Evolutionary conservation across 2,113 vertebrate genomes (phyloP).

Genomic region (Corythoichthys intestinalis): DNA sequence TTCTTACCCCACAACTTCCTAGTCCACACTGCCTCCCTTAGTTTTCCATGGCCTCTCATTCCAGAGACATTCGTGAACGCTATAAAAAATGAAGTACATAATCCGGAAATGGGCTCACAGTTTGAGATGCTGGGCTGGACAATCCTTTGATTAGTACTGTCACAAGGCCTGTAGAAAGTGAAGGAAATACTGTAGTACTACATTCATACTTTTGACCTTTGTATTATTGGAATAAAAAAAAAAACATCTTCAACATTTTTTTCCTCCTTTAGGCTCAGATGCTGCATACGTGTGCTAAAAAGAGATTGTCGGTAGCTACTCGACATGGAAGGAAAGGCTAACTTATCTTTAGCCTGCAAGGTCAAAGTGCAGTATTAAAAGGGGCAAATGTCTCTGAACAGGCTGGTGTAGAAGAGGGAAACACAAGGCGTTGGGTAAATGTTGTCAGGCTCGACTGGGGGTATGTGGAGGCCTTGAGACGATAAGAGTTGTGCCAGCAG

Average conservation of each 20-base stretch:
- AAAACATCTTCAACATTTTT: constrained; percentile 1
- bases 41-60: constrained; percentile 70
- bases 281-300: constrained; percentile 7
- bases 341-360: constrained; percentile 52
- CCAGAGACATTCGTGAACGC: constrained; percentile 51
- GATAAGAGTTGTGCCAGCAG: constrained; percentile 41
- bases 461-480: constrained; percentile 18
- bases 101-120: constrained; percentile 69
- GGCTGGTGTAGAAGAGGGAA: constrained; percentile 11
- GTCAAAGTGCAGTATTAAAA: constrained; percentile 51
- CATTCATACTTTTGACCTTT: constrained; percentile 15
- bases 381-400: constrained; percentile 34
- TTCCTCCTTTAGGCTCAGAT: constrained; percentile 7
- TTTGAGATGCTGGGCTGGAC: constrained; percentile 66
- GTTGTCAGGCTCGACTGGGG: constrained; percentile 27
- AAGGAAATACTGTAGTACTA: constrained; percentile 19
- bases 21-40: constrained; percentile 60
- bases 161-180: constrained; percentile 39
- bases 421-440: constrained; percentile 33
- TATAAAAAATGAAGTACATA: constrained; percentile 63
- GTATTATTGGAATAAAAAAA: not conserved
- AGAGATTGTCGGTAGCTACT: constrained; percentile 10
- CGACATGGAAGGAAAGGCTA: constrained; percentile 30
- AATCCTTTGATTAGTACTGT: constrained; percentile 58
- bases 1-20: constrained; percentile 31